phyloP scores from a whole-genome alignment of 2,113 vertebrate genomes.

The Choloepus hoffmanni region DNA sequence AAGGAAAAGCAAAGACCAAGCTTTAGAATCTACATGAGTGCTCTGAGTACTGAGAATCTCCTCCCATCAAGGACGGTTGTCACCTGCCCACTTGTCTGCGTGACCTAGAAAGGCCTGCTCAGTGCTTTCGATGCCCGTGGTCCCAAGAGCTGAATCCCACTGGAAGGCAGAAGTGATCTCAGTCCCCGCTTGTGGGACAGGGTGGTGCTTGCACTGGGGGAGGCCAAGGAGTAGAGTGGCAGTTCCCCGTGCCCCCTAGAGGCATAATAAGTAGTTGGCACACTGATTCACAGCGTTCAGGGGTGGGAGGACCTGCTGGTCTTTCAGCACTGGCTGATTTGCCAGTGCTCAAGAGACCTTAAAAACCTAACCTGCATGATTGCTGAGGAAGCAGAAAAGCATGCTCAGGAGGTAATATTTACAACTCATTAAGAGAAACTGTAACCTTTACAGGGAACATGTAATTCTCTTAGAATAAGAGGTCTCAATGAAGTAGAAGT shows the following conservation, averaged over 20 bases:
- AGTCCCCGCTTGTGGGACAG: neutral
- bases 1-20: neutral
- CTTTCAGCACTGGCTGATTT: neutral
- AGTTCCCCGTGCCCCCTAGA: fast-evolving
- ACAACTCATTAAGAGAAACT: neutral
- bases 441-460: neutral
- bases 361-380: neutral
- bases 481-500: neutral
- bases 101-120: neutral
- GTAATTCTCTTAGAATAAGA: neutral
- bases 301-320: neutral
- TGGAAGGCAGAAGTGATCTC: neutral
- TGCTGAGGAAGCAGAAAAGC: neutral
- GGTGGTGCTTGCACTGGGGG: neutral
- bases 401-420: too few relatives aligned
- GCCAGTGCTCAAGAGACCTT: neutral
- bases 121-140: neutral
- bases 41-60: neutral
- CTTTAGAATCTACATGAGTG: neutral
- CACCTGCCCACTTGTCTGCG: fast-evolving
- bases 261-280: neutral
- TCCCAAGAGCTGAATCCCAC: neutral
- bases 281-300: neutral
- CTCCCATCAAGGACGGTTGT: neutral
- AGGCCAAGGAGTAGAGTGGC: too few relatives aligned